Percentiles rank a stretch among this genome's conserved stretches.
phyloP scores from a whole-genome alignment of 2,797 vertebrate genomes.

The Acomys russatus region DNA sequence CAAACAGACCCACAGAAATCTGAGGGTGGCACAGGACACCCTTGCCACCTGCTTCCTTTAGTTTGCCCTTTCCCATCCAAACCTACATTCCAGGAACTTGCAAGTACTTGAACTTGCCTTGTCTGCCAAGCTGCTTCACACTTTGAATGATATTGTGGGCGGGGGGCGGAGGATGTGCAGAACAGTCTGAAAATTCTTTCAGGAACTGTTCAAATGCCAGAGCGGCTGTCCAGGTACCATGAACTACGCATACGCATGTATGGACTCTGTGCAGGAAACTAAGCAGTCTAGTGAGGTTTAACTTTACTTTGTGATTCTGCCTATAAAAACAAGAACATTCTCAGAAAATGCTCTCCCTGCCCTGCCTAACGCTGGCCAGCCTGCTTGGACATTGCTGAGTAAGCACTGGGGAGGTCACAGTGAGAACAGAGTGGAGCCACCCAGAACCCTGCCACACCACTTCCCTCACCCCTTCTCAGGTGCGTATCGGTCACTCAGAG shows the following conservation, averaged over 20 bases:
- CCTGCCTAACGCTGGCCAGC: background rate
- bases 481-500: background rate
- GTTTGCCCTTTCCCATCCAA: constrained; percentile 66
- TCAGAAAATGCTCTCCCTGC: background rate
- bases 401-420: background rate
- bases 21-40: background rate
- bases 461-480: background rate
- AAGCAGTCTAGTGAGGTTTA: constrained; percentile 13
- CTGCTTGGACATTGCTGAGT: background rate
- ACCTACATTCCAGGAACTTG: constrained; percentile 49
- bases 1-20: constrained; percentile 7
- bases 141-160: constrained; percentile 64
- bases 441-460: background rate
- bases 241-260: background rate
- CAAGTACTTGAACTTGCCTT: constrained; percentile 51
- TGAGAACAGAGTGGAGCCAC: background rate
- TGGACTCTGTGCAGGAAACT: background rate
- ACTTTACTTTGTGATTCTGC: constrained; percentile 13
- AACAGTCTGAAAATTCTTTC: constrained; percentile 61
- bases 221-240: constrained; percentile 14
- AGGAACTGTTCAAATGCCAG: constrained; percentile 56
- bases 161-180: constrained; percentile 48
- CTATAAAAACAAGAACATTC: constrained; percentile 22
- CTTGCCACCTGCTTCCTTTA: background rate
- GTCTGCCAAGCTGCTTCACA: constrained; percentile 48